These are phyloP conservation scores for Drosophila varians DNA, from an alignment of 1,140 invertebrate species.

Conservation along the genomic window DNA sequence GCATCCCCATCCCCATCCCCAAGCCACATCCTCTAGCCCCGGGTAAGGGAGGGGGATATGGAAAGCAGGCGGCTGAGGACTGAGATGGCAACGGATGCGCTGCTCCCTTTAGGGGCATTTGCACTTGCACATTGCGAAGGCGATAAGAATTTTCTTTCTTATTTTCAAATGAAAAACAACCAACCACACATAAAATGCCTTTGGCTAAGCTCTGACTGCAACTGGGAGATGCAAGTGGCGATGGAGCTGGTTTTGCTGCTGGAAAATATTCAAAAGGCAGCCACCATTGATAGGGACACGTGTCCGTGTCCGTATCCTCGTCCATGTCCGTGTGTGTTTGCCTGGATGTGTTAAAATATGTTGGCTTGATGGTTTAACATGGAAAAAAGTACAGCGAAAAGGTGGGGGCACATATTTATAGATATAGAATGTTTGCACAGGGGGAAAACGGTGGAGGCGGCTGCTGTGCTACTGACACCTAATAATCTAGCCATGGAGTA, in stretches of 20 bases:
- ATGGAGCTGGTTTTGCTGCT: slow-evolving; percentile 7
- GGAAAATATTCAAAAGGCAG: slow-evolving; percentile 74
- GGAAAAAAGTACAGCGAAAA: slow-evolving; percentile 71
- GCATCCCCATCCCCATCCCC: slow-evolving; percentile 55
- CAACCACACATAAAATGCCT: slow-evolving; percentile 63
- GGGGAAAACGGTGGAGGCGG: slow-evolving; percentile 6
- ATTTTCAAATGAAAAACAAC: slow-evolving; percentile 79
- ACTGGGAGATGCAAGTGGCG: slow-evolving; percentile 4
- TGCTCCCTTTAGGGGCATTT: slow-evolving; percentile 74
- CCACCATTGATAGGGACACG: slow-evolving; percentile 78
- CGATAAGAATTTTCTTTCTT: slow-evolving; percentile 80
- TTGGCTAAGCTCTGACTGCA: slow-evolving; percentile 57
- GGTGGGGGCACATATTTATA: slow-evolving; percentile 77
- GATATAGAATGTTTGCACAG: slow-evolving; percentile 52
- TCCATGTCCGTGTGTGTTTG: slow-evolving; percentile 39
- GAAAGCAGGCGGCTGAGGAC: background rate
- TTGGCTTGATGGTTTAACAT: slow-evolving; percentile 81
- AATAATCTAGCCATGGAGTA: background rate
- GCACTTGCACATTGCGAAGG: slow-evolving; percentile 71
- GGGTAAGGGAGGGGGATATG: slow-evolving; percentile 4
- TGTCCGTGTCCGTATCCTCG: slow-evolving; percentile 35
- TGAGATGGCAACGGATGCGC: slow-evolving; percentile 58
- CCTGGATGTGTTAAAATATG: slow-evolving; percentile 79
- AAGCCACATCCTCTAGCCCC: too few relatives aligned
- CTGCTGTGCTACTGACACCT: slow-evolving; percentile 3